Percentiles rank a stretch among this genome's conserved stretches.
phyloP scores from a whole-genome alignment of 2,888 invertebrate species.

The Pammene fasciana region DNA sequence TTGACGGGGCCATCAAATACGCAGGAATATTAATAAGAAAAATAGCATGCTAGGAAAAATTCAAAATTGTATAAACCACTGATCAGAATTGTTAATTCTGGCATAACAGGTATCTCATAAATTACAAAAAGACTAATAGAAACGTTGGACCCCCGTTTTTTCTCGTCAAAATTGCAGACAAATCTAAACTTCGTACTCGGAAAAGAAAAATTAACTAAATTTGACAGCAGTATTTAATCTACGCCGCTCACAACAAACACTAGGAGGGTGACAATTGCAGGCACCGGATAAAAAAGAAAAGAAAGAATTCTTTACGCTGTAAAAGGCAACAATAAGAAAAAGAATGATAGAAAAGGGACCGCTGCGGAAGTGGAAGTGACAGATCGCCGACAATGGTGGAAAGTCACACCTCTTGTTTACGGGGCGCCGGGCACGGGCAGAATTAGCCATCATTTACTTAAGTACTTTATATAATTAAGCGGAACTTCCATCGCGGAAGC shows the following conservation, averaged over 20 bases:
- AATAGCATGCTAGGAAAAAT: slow-evolving; percentile 34
- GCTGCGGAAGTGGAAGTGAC: slow-evolving; percentile 79
- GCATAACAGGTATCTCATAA: slow-evolving; percentile 33
- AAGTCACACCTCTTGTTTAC: slow-evolving; percentile 83
- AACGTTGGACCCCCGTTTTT: slow-evolving; percentile 44
- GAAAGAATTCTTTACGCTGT: slow-evolving; percentile 75
- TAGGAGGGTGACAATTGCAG: slow-evolving; percentile 80
- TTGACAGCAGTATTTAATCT: slow-evolving; percentile 79
- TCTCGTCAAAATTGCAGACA: slow-evolving; percentile 41
- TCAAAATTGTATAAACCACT: slow-evolving; percentile 34
- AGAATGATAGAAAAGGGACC: slow-evolving; percentile 70
- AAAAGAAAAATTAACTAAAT: slow-evolving; percentile 71
- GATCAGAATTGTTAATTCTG: slow-evolving; percentile 40
- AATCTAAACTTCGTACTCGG: slow-evolving; percentile 52
- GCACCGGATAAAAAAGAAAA: slow-evolving; percentile 66
- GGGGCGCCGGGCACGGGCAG: slow-evolving; percentile 65
- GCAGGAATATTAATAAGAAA: slow-evolving; percentile 43
- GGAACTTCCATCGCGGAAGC: slow-evolving; percentile 71
- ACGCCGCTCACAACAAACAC: slow-evolving; percentile 72
- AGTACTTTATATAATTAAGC: slow-evolving; percentile 82
- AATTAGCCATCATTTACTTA: slow-evolving; percentile 83
- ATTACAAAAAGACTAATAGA: slow-evolving; percentile 31
- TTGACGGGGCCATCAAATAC: slow-evolving; percentile 63
- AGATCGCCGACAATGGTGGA: slow-evolving; percentile 80
- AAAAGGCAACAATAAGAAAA: slow-evolving; percentile 79